A percentile compares a stretch with the other conserved stretches of the same genome.
Evolutionary conservation across 2,888 invertebrate genomes (phyloP).

Genomic region (Petrolisthes manimaculis): DNA sequence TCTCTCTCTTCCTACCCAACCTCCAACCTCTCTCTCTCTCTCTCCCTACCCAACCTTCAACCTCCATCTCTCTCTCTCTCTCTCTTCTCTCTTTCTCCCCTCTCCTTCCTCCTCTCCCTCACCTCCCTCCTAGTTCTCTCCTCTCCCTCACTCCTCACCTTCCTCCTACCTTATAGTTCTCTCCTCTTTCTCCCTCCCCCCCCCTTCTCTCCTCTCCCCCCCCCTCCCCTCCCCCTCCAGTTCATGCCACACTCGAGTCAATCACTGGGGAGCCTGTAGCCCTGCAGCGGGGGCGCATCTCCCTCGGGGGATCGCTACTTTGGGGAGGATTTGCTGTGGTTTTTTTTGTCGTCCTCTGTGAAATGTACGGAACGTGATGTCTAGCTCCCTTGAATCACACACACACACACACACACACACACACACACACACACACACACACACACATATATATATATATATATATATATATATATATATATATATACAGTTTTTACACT

Average conservation of each 20-base stretch:
- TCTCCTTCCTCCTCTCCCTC: background rate
- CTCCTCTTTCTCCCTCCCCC: background rate
- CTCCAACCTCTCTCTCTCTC: background rate
- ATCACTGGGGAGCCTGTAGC: background rate
- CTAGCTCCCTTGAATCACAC: too few species aligned
- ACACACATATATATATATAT: too few species aligned
- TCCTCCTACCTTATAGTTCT: background rate
- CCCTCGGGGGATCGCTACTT: too few species aligned
- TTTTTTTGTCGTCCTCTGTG: too few species aligned
- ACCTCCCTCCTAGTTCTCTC: background rate
- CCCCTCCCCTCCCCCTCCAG: background rate
- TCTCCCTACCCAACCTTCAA: background rate
- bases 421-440: too few species aligned
- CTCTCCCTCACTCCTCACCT: background rate
- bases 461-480: too few species aligned
- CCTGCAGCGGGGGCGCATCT: too few species aligned
- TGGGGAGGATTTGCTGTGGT: too few species aligned
- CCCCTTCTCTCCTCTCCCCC: background rate
- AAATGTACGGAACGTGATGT: too few species aligned
- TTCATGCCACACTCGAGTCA: background rate
- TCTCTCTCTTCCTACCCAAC: background rate
- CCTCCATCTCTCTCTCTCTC: background rate
- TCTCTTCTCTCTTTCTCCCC: background rate
- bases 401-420: too few species aligned
- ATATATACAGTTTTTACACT: too few species aligned